Evolutionary conservation across 2,888 invertebrate genomes (phyloP).

Genomic region (Latrodectus elegans): DNA sequence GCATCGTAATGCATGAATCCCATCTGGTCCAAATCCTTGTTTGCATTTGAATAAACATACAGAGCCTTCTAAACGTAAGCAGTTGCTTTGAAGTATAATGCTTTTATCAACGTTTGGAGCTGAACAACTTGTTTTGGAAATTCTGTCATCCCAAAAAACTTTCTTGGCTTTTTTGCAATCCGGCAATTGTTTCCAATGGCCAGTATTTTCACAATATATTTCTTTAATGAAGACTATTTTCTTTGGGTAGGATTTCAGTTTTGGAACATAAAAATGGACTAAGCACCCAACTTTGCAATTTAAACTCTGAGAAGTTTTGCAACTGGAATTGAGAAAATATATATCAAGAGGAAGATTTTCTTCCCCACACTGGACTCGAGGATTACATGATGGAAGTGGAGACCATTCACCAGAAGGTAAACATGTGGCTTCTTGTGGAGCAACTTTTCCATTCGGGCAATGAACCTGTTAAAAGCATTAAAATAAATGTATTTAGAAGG

Average conservation of each 20-base stretch:
- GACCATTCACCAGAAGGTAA: constrained; percentile 26
- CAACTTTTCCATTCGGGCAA: constrained; percentile 35
- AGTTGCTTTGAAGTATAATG: background rate
- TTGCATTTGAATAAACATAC: constrained; percentile 21
- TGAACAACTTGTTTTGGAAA: background rate
- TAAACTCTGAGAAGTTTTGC: background rate
- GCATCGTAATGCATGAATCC: constrained; percentile 1
- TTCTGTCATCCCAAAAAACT: constrained; percentile 3
- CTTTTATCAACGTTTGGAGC: background rate
- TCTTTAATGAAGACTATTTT: constrained; percentile 9
- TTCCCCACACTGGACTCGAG: constrained; percentile 5
- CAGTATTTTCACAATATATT: background rate
- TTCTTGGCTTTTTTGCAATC: constrained; percentile 1
- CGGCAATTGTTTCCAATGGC: constrained; percentile 14
- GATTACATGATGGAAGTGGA: constrained; percentile 9
- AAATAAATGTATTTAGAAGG: no score
- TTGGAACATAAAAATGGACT: background rate
- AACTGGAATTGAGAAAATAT: background rate
- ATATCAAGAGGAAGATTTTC: background rate
- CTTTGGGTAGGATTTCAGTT: background rate
- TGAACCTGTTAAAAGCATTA: constrained; percentile 16
- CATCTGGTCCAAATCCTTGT: background rate
- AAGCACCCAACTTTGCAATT: constrained; percentile 32
- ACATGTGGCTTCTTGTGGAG: background rate
- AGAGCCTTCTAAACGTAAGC: background rate